Base-by-base conservation (phyloP, 1,140 invertebrate genomes). In the Monomorium pharaonis region DNA sequence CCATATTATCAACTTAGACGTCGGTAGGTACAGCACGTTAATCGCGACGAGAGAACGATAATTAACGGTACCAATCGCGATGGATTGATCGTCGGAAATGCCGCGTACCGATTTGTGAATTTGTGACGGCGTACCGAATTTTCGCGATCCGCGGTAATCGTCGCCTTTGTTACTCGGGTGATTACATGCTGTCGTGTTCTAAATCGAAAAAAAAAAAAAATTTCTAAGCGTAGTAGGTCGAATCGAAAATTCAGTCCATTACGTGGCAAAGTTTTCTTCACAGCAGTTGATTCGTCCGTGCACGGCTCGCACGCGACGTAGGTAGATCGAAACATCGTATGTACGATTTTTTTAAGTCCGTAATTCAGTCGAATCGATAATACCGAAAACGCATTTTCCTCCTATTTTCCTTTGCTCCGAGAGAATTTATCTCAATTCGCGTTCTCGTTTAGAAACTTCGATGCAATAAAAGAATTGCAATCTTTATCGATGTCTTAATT, bases 221-320 rank as follows among this genome's bases (percentile, higher is more conserved):
- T 81, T 72, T 33, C 65, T 30, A 30, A 58, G 65, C 21, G 65
- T 21, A 67, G 49, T 81, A 81, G 78, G 67, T 81, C 37, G 37
- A 44, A 44, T 81, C 49, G 37, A 56, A 81, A 81, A 72, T 70
- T 24, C 78, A 81, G 24, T 33, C 37, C 42, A 72, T 81, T 72
- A 81, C 65, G 63, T 44, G 51, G 65, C 49, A 81, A 81, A 72
- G 49, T 81, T 81, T 81, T 72, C 78, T 37, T 58, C 49, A 27
- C 37, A 58, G 78, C 42, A n/a, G 42, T 81, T 81, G 63, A 81
- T 81, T 80, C 33, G 77, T 24, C 4, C 49, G 24, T 21, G 18
- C 24, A 63, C 27, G 42, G 33, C 24, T 67, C 24, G 37, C 78
- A 81, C 65, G 78, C 78, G 65, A 81, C 49, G 65, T n/a, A 81